A percentile compares a stretch with the other conserved stretches of the same genome.
phyloP scores from a whole-genome alignment of 2,888 invertebrate species.

The Orchestes rusci region DNA sequence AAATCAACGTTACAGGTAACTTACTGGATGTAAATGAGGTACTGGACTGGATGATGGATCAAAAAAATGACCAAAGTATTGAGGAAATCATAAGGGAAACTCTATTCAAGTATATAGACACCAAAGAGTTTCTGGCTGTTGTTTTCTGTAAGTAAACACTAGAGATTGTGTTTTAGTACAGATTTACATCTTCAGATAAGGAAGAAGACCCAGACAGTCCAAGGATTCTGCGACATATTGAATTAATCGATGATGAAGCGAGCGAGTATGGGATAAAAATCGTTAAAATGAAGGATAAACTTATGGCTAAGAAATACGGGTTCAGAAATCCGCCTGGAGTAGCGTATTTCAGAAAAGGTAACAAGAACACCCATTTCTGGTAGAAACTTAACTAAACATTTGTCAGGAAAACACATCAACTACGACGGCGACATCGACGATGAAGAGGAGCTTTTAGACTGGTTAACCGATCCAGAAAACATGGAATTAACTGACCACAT shows the following conservation, averaged over 20 bases:
- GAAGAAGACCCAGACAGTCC: slow-evolving; percentile 78
- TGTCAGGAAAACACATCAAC: slow-evolving; percentile 64
- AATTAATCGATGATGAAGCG: slow-evolving; percentile 87
- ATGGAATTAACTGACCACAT: slow-evolving; percentile 92
- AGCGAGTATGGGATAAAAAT: slow-evolving; percentile 86
- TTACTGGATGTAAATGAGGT: slow-evolving; percentile 73
- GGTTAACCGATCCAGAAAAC: slow-evolving; percentile 88
- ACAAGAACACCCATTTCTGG: background rate
- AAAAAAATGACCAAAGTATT: slow-evolving; percentile 86
- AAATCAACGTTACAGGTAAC: slow-evolving; percentile 55
- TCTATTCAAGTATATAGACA: slow-evolving; percentile 76
- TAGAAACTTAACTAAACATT: background rate
- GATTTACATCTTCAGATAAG: too few relatives aligned
- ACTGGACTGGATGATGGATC: slow-evolving; percentile 84
- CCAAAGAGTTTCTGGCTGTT: slow-evolving; percentile 86
- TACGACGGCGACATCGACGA: slow-evolving; percentile 91
- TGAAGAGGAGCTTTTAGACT: slow-evolving; percentile 81
- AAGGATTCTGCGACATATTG: slow-evolving; percentile 74
- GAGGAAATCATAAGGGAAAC: slow-evolving; percentile 81
- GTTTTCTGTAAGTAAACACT: slow-evolving; percentile 73
- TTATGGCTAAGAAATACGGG: slow-evolving; percentile 93
- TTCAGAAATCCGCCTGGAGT: slow-evolving; percentile 84
- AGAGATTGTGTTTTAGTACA: too few relatives aligned
- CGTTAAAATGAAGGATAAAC: slow-evolving; percentile 76
- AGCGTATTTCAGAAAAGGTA: slow-evolving; percentile 79